These are phyloP conservation scores for Rhabdophis nuchalis DNA, from an alignment of 2,797 vertebrate genomes.

Conservation along the genomic window DNA sequence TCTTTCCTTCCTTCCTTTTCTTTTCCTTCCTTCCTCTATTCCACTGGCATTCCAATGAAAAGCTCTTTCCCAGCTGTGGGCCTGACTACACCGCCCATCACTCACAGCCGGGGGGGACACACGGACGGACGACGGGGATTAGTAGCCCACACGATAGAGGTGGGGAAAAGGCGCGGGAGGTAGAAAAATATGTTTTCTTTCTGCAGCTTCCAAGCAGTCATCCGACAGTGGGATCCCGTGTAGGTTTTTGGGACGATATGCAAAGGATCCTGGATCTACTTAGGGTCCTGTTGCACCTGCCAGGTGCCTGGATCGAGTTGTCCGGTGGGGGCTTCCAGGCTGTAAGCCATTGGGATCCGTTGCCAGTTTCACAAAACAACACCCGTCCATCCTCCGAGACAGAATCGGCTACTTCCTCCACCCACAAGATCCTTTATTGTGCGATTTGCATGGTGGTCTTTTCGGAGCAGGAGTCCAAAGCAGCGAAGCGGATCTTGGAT, in stretches of 20 bases:
- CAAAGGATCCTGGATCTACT: neutral
- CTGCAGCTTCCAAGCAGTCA: accelerated
- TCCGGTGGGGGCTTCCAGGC: neutral
- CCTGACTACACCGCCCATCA: no score
- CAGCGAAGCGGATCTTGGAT: neutral
- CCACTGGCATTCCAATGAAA: no score
- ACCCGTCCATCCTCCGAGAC: neutral
- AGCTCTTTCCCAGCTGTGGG: no score
- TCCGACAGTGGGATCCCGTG: neutral
- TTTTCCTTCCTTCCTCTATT: no score
- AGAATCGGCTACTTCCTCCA: neutral
- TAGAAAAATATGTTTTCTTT: no score
- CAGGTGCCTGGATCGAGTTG: neutral
- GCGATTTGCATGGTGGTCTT: neutral
- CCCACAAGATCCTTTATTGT: neutral
- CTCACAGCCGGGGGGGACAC: no score
- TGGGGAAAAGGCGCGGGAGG: no score
- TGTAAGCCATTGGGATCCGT: neutral
- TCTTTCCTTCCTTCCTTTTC: no score
- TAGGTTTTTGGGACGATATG: neutral
- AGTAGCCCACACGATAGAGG: no score
- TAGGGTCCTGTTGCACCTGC: neutral
- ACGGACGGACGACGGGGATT: no score
- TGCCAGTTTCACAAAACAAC: neutral
- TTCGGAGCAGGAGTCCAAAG: neutral